Percentiles rank a stretch among this genome's conserved stretches.
Conservation (phyloP, 2,797 vertebrate genomes). For the Astyanax mexicanus region DNA sequence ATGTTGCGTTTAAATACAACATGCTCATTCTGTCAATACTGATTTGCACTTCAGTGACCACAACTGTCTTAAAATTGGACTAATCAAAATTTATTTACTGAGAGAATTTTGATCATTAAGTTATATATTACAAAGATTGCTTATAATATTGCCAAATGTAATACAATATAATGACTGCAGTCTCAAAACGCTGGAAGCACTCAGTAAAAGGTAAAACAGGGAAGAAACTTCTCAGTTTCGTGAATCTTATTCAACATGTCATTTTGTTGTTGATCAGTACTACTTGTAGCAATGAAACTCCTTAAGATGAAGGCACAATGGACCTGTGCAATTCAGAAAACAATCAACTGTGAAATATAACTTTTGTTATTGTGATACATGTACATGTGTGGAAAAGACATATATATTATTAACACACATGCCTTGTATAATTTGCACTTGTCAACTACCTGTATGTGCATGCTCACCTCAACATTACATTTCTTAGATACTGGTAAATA, state of each 20-base stretch:
- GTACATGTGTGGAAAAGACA: neutral
- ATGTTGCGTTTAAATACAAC: neutral
- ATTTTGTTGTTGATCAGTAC: neutral
- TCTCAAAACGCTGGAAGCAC: neutral
- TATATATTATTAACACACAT: neutral
- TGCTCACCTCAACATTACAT: constrained; percentile 2
- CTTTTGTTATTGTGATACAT: neutral
- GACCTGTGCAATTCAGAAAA: neutral
- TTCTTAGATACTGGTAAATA: neutral
- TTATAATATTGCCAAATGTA: neutral
- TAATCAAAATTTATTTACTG: neutral
- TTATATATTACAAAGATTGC: neutral
- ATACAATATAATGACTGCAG: neutral
- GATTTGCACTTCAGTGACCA: neutral
- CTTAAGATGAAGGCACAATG: neutral
- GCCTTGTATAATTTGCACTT: constrained; percentile 12
- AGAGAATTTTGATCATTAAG: neutral
- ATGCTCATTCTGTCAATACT: neutral
- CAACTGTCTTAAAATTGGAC: neutral
- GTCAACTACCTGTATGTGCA: constrained; percentile 1
- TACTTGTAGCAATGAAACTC: no score
- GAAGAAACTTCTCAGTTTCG: no score
- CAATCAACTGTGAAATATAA: no score
- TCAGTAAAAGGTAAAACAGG: no score
- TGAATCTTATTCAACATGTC: neutral